phyloP scores from a whole-genome alignment of 2,797 vertebrate species.

The Falco novaeseelandiae region DNA sequence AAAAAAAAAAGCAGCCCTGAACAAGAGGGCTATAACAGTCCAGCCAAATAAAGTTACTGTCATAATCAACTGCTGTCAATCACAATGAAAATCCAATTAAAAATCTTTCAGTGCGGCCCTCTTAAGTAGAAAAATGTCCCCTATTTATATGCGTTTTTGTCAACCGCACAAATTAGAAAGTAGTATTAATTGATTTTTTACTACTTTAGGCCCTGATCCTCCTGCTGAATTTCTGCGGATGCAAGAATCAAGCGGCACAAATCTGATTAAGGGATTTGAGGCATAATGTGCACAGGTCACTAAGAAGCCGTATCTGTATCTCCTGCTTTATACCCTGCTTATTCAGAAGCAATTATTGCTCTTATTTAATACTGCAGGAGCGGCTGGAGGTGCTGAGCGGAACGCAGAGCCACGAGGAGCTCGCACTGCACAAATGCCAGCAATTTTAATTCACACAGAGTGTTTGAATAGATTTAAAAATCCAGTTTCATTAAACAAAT shows the following conservation, averaged over 20 bases:
- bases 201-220: slow-evolving; percentile 47
- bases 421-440: not conserved
- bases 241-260: slow-evolving; percentile 41
- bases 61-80: slow-evolving; percentile 79
- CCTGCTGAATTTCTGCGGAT: slow-evolving; percentile 41
- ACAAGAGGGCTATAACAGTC: slow-evolving; percentile 71
- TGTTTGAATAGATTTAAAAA: slow-evolving; percentile 34
- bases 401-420: not conserved
- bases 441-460: not conserved
- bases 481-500: slow-evolving; percentile 32
- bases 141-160: slow-evolving; percentile 68
- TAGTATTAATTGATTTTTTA: slow-evolving; percentile 69
- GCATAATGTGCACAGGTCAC: slow-evolving; percentile 55
- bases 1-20: not conserved
- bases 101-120: slow-evolving; percentile 67
- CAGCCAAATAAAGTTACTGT: slow-evolving; percentile 81
- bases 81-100: slow-evolving; percentile 82
- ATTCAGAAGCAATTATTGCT: slow-evolving; percentile 58
- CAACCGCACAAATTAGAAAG: slow-evolving; percentile 65
- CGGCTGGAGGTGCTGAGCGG: slow-evolving; percentile 7
- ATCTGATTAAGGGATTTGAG: slow-evolving; percentile 63
- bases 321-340: slow-evolving; percentile 29
- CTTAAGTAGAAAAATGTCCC: slow-evolving; percentile 73
- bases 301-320: slow-evolving; percentile 45
- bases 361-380: slow-evolving; percentile 59